Base-by-base conservation (phyloP, 2,888 invertebrate species). In the Phaedon cochleariae region DNA sequence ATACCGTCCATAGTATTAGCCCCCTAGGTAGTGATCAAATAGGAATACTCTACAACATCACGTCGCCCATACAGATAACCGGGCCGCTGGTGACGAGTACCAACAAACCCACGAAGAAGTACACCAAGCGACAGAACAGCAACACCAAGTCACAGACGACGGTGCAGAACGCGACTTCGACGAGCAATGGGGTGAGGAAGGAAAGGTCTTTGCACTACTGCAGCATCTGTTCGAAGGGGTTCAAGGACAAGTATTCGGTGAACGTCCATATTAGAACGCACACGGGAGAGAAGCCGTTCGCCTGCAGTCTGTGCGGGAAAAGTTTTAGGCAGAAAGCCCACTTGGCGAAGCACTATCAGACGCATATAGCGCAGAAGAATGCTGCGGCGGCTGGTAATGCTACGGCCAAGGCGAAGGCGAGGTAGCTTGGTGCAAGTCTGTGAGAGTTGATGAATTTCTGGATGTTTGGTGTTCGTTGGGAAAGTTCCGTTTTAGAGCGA, bases 241-340 rank as follows among this genome's bases (percentile, higher is more conserved):
- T 96, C 84, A 96, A 96, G 84, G 96, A 96, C 84, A 96, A 96
- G 83, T 98, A 98, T 87, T 94, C 97, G 68, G 96, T 98, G 62
- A 98, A 98, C 82, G 98, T 98, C 52, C 98, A 98, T 84, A 95
- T 98, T 74, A 88, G 98, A 75, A 98, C 98, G 22, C 98, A 98
- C 82, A 98, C 98, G 0, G 98, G 97, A 0, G 98, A 98, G 84
- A 98, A 98, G 80, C 98, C 98, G 0, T 98, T 98, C 84, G 90
- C 94, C 34, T 98, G 98, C 83, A 92, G 92, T 17, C 87, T 97
- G 63, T 98, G 98, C 82, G 95, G 95, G 70, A 96, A 95, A 83
- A 94, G 93, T 79, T 96, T 96, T 85, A 88, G 95, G 54, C 95
- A 96, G 83, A 96, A 96, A 80, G 95, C 95, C 0, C 95, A 96